A percentile compares a stretch with the other conserved stretches of the same genome.
phyloP scores from a whole-genome alignment of 2,888 invertebrate species.

The Melanostoma scalare region DNA sequence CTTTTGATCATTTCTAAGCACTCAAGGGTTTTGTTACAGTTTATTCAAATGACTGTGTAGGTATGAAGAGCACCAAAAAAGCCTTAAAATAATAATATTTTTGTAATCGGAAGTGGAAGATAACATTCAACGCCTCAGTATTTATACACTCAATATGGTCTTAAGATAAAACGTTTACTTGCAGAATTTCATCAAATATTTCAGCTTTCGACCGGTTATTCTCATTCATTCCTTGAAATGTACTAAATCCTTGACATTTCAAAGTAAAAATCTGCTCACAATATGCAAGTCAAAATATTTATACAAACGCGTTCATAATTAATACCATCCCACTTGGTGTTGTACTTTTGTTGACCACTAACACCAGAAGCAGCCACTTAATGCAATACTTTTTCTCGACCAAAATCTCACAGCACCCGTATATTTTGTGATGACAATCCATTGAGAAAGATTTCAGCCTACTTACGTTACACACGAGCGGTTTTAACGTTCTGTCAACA shows the following conservation, averaged over 20 bases:
- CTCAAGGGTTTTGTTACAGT: no score
- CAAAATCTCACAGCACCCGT: background rate
- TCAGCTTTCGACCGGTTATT: background rate
- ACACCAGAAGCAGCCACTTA: conserved; percentile 24
- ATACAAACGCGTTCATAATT: conserved; percentile 65
- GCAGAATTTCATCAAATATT: no score
- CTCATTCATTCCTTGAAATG: conserved; percentile 11
- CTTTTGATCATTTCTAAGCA: no score
- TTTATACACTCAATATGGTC: no score
- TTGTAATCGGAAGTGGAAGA: no score
- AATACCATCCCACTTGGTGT: conserved; percentile 69
- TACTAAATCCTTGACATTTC: conserved; percentile 46
- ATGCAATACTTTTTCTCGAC: conserved; percentile 12
- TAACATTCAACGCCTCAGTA: no score
- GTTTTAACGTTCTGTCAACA: conserved; percentile 69
- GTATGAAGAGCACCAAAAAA: no score
- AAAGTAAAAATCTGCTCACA: conserved; percentile 23
- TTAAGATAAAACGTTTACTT: no score
- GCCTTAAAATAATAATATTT: no score
- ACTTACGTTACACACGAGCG: conserved; percentile 49
- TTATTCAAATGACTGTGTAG: no score
- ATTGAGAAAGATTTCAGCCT: conserved; percentile 67
- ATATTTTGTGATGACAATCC: conserved; percentile 34
- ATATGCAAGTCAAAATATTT: conserved; percentile 64
- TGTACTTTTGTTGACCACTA: conserved; percentile 47